Base-by-base conservation (phyloP, 2,888 invertebrate species). In the Spilosoma lubricipeda region DNA sequence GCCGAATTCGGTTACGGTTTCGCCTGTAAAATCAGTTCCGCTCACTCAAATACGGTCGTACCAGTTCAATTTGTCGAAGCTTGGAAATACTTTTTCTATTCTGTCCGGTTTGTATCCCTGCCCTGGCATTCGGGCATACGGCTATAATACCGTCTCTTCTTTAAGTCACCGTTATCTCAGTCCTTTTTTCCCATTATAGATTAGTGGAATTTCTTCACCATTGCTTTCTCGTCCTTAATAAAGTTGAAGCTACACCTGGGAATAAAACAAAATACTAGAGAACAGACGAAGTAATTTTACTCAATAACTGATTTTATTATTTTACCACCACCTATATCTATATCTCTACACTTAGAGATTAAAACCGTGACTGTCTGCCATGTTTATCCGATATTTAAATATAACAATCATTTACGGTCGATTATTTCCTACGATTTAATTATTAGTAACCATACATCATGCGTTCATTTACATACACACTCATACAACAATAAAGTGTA, bases 341-440 rank as follows among this genome's bases (percentile, higher is more conserved):
- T 72, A 70, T 75, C 67, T 70, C 71, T 66, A 76, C 52, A 81
- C 74, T 82, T 83, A 80, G 70, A 84, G 78, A 86, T 85, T 82
- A 82, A 70, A 75, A 77, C 85, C 86, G 85, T 87, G 86, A 86
- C 82, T 73, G 76, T 73, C 39, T 74, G 77, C 75, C 72, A 77
- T 84, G 80, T 80, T 78, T 84, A 80, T 81, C 67, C 67, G 74
- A 79, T 77, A 87, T 86, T 87, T 84, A 82, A 85, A 85, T 87
- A 82, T 84, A 78, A 83, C 80, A 83, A 85, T 82, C 79, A 78
- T 76, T 73, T 75, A 72, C 74, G 68, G 76, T 67, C 72, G 75
- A 82, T 85, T 82, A 79, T 85, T 85, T 85, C 86, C 81, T 84
- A 71, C 76, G 73, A 72, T 82, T 78, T 85, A 84, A 85, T 85